Percentiles rank a stretch among this genome's conserved stretches.
Conservation (phyloP, 2,113 vertebrate genomes). For the Forbesichthys agassizii region DNA sequence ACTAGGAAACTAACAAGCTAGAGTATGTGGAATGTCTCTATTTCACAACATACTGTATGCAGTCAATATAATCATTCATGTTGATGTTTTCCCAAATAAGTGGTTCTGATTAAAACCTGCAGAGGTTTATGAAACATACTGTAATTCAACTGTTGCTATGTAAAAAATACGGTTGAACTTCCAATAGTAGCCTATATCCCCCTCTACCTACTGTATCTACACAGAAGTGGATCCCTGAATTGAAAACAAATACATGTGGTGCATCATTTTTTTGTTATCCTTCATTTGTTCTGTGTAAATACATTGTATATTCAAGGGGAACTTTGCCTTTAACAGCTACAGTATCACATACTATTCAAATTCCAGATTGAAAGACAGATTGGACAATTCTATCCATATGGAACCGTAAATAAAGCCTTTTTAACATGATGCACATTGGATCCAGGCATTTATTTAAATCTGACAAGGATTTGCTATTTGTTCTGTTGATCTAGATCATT, state of each 20-base stretch:
- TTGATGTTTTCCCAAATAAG: constrained; percentile 13
- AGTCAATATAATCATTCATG: no score
- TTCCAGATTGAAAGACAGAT: no score
- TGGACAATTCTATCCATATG: no score
- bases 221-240: neutral
- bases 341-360: no score
- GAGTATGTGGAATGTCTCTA: constrained; percentile 54
- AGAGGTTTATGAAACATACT: constrained; percentile 5
- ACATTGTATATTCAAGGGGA: no score
- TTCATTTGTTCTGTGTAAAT: no score
- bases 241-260: no score
- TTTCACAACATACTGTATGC: constrained; percentile 26
- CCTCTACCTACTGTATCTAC: neutral
- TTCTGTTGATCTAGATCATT: neutral
- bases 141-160: no score
- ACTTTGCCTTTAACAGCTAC: no score
- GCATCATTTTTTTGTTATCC: no score
- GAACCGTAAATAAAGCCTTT: neutral
- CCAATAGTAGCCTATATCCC: neutral
- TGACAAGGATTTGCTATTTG: neutral
- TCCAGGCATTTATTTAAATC: neutral
- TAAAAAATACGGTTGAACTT: neutral
- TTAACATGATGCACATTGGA: neutral
- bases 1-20: constrained; percentile 60
- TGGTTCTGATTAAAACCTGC: constrained; percentile 10